A percentile compares a stretch with the other conserved stretches of the same genome.
phyloP scores from a whole-genome alignment of 2,113 vertebrate species.

The Ophthalmotilapia sp. region DNA sequence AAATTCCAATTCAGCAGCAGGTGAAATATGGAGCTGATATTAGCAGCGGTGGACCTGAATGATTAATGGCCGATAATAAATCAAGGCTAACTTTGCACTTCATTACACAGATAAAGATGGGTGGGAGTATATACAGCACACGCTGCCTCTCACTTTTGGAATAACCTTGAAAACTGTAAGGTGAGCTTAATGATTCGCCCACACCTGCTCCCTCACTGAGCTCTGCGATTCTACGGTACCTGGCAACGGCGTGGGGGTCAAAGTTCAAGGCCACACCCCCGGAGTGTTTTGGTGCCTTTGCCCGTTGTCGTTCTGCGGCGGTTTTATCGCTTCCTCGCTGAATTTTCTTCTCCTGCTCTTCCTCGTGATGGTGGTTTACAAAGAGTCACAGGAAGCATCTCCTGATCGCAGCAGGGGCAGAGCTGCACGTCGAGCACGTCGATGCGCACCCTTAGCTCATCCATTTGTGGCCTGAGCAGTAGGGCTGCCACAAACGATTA shows the following conservation, averaged over 20 bases:
- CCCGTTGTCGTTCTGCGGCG: not conserved
- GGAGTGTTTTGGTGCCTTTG: constrained; percentile 6
- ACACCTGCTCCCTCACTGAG: not conserved
- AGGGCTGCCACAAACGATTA: no score
- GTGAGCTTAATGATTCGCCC: constrained; percentile 23
- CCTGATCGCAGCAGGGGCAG: not conserved
- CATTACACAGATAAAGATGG: constrained; percentile 40
- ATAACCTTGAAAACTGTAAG: constrained; percentile 42
- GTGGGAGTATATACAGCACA: constrained; percentile 8
- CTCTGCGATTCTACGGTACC: not conserved
- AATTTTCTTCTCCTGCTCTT: not conserved
- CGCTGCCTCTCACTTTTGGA: not conserved
- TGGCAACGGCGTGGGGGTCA: constrained; percentile 1
- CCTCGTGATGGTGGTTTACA: not conserved
- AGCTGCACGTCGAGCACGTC: constrained; percentile 52
- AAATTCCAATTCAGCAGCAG: constrained; percentile 22
- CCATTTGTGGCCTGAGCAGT: constrained; percentile 1
- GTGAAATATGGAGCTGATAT: not conserved
- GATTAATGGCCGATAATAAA: constrained; percentile 35
- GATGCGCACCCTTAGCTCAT: constrained; percentile 44
- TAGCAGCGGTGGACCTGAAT: constrained; percentile 8
- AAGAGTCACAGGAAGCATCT: constrained; percentile 34
- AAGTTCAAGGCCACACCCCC: constrained; percentile 45
- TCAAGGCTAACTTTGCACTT: constrained; percentile 13
- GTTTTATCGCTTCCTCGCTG: not conserved